These are phyloP conservation scores for Heliconius congener DNA, from an alignment of 1,140 invertebrate genomes.

Conservation along the genomic window DNA sequence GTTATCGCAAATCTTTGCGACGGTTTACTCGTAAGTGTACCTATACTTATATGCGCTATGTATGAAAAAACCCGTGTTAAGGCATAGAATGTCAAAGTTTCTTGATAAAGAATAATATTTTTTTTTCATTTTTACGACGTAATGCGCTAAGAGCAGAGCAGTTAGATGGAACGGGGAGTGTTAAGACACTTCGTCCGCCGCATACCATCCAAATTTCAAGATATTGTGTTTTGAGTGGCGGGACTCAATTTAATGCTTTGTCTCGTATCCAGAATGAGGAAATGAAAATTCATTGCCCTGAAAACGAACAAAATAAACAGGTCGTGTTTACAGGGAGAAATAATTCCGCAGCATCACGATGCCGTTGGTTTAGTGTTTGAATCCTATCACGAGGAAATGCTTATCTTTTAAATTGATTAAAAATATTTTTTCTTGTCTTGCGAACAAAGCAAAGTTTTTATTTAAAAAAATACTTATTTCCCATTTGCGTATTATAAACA, in stretches of 20 bases:
- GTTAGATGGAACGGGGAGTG: neutral
- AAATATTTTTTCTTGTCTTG: too few relatives aligned
- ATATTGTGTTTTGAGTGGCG: neutral
- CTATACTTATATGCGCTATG: neutral
- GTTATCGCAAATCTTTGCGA: conserved; percentile 12
- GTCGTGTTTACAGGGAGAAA: too few relatives aligned
- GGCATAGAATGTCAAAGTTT: neutral
- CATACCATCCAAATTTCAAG: neutral
- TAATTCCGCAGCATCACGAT: too few relatives aligned
- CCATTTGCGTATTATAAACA: too few relatives aligned
- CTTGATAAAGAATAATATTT: neutral
- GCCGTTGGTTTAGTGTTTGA: too few relatives aligned
- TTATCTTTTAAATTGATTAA: too few relatives aligned
- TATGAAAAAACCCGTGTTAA: neutral
- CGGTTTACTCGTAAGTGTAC: neutral
- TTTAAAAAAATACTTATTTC: too few relatives aligned
- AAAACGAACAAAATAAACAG: too few relatives aligned
- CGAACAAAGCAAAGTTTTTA: too few relatives aligned
- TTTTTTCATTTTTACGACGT: neutral
- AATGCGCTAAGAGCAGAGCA: neutral
- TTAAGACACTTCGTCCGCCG: neutral
- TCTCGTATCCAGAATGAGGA: neutral
- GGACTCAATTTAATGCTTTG: neutral
- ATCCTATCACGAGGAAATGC: neutral
- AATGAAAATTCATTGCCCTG: too few relatives aligned